These are phyloP conservation scores for Anisognathus igniventris DNA, from an alignment of 2,797 vertebrate species.

Conservation along the genomic window DNA sequence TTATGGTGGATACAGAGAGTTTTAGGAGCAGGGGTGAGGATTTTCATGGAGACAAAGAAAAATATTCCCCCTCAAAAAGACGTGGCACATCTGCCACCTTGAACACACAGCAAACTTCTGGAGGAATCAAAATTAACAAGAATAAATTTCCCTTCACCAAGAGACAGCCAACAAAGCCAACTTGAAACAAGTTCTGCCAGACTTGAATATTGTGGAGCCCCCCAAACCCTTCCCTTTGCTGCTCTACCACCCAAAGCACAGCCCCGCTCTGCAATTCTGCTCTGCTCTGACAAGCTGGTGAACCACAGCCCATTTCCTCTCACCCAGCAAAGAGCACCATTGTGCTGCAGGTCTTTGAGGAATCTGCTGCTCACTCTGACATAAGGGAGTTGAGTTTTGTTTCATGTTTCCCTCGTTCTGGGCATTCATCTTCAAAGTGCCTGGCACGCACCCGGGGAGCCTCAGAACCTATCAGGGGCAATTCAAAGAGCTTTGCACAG, in stretches of 20 bases:
- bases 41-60: not conserved
- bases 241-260: not conserved
- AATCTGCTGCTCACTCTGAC: conserved; percentile 26
- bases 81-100: accelerated
- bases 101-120: not conserved
- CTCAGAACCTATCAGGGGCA: conserved; percentile 55
- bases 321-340: conserved; percentile 42
- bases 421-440: conserved; percentile 66
- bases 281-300: not conserved
- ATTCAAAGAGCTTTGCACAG: conserved; percentile 63
- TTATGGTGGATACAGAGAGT: not conserved
- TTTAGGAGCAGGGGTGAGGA: not conserved
- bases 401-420: conserved; percentile 49
- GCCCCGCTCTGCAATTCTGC: not conserved
- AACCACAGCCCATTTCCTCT: conserved; percentile 18
- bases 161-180: not conserved
- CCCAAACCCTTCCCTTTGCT: not conserved
- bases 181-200: not conserved
- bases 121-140: not conserved
- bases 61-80: not conserved
- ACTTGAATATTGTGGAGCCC: not conserved
- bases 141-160: not conserved
- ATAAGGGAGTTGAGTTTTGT: conserved; percentile 41
- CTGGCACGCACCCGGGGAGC: not conserved
- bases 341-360: conserved; percentile 43